phyloP scores from a whole-genome alignment of 2,113 vertebrate genomes.

The Rhabdornis inornatus region DNA sequence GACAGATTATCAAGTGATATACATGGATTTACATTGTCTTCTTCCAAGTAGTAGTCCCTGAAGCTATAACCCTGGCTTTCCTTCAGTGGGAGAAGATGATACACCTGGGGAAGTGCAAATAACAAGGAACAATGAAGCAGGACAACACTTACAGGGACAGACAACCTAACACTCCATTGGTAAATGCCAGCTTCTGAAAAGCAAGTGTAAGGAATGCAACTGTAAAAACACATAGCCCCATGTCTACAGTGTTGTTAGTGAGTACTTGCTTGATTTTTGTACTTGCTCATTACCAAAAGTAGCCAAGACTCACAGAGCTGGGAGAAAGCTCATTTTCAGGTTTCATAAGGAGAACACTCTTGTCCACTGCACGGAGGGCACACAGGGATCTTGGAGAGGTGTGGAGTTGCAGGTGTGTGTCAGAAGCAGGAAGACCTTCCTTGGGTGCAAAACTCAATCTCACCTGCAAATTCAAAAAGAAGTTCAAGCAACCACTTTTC shows the following conservation, averaged over 20 bases:
- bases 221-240: not conserved
- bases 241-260: not conserved
- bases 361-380: constrained; percentile 82
- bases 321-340: constrained; percentile 76
- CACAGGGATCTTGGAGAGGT: constrained; percentile 81
- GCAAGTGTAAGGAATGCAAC: not conserved
- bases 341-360: constrained; percentile 82
- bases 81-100: constrained; percentile 62
- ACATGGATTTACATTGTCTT: constrained; percentile 6
- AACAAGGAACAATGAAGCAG: not conserved
- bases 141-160: not conserved
- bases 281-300: not conserved
- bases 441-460: constrained; percentile 70
- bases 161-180: not conserved
- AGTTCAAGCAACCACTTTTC: not conserved
- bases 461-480: constrained; percentile 61
- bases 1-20: not conserved
- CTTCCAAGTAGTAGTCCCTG: not conserved
- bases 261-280: not conserved
- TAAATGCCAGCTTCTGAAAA: not conserved
- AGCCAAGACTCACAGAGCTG: constrained; percentile 47
- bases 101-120: constrained; percentile 49
- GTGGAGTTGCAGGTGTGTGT: constrained; percentile 52
- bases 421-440: constrained; percentile 75
- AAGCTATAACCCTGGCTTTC: constrained; percentile 43